These are phyloP conservation scores for Grapholita molesta DNA, from an alignment of 1,140 invertebrate species.

Conservation along the genomic window DNA sequence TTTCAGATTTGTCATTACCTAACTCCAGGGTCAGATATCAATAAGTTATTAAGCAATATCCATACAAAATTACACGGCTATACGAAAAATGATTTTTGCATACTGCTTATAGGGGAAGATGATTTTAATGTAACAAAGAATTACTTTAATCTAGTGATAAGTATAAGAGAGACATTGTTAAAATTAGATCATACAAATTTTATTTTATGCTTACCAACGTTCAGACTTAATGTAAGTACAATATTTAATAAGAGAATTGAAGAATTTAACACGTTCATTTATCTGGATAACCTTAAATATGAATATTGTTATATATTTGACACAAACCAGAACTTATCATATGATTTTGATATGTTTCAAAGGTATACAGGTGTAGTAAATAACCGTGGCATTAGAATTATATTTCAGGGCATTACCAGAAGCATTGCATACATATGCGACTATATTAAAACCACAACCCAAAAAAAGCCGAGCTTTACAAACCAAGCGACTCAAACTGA, in stretches of 20 bases:
- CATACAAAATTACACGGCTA: neutral
- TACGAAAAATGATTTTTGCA: neutral
- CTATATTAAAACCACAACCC: neutral
- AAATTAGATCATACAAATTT: neutral
- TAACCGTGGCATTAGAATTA: neutral
- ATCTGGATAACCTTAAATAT: neutral
- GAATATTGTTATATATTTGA: neutral
- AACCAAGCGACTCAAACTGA: neutral
- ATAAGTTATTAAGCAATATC: neutral
- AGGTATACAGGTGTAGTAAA: neutral
- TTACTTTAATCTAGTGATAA: neutral
- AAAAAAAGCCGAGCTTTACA: neutral
- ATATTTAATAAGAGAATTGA: neutral
- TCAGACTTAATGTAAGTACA: neutral
- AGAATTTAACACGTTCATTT: neutral
- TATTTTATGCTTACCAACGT: neutral
- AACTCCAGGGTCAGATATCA: neutral
- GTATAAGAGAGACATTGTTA: neutral
- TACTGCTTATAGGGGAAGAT: neutral
- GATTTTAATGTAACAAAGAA: neutral
- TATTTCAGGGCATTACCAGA: neutral
- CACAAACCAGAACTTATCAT: neutral
- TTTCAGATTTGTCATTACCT: neutral
- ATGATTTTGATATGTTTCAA: neutral
- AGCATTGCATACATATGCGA: neutral